A percentile compares a stretch with the other conserved stretches of the same genome.
phyloP scores from a whole-genome alignment of 2,113 vertebrate species.

The Pantherophis guttatus region DNA sequence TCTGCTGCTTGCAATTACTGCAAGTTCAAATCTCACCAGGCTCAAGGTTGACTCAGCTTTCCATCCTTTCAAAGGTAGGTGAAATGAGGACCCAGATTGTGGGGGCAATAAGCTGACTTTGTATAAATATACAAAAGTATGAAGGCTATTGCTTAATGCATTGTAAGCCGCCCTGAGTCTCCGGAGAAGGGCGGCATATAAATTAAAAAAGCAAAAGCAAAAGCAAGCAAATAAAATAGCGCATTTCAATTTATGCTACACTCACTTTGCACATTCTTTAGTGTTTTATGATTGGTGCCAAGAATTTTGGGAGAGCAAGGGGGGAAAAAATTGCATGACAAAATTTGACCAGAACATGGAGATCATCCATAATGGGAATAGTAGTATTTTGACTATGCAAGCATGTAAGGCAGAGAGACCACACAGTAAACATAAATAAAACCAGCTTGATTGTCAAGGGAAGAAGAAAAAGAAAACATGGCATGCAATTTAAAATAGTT shows the following conservation, averaged over 20 bases:
- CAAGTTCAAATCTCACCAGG: too few species aligned
- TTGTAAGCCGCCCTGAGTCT: too few species aligned
- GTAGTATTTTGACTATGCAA: conserved; percentile 54
- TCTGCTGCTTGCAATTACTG: too few species aligned
- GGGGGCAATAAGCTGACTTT: too few species aligned
- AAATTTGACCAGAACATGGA: conserved; percentile 55
- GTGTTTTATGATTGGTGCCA: conserved; percentile 37
- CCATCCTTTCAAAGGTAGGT: too few species aligned
- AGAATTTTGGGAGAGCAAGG: conserved; percentile 41
- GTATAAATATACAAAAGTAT: too few species aligned
- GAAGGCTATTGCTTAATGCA: too few species aligned
- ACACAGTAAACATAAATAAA: conserved; percentile 63
- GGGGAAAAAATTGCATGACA: conserved; percentile 45
- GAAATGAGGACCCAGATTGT: too few species aligned
- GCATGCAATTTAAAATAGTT: conserved; percentile 42
- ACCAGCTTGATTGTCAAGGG: conserved; percentile 60
- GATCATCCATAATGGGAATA: conserved; percentile 62
- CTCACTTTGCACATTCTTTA: conserved; percentile 28
- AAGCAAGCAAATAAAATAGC: conserved; percentile 8
- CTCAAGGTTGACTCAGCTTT: too few species aligned
- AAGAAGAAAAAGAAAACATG: background rate
- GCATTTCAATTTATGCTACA: conserved; percentile 6
- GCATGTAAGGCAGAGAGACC: conserved; percentile 51
- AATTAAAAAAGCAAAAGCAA: too few species aligned
- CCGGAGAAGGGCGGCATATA: too few species aligned